These are phyloP conservation scores for Leptinotarsa haldemani DNA, from an alignment of 2,888 invertebrate species.

Conservation along the genomic window DNA sequence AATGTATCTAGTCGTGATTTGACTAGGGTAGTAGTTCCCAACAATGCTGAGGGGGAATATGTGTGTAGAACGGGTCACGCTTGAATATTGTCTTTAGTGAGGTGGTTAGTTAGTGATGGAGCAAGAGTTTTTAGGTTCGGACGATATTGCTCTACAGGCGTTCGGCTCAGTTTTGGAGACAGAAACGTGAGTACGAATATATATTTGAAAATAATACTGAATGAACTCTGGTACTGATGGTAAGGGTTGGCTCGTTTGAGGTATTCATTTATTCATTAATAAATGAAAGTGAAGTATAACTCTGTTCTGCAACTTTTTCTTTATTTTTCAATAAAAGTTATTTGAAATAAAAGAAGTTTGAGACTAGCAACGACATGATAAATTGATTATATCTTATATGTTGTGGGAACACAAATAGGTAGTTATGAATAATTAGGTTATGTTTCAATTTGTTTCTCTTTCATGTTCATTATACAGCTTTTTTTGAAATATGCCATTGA, in stretches of 20 bases:
- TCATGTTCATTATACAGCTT: too few relatives aligned
- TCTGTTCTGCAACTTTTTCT: not conserved
- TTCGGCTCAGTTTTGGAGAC: slow-evolving; percentile 40
- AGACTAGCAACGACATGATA: too few relatives aligned
- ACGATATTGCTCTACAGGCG: slow-evolving; percentile 40
- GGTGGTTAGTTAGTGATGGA: slow-evolving; percentile 29
- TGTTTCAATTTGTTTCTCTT: too few relatives aligned
- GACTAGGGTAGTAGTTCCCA: slow-evolving; percentile 28
- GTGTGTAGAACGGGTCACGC: not conserved
- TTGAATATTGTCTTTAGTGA: not conserved
- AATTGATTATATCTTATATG: too few relatives aligned
- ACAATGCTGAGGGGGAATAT: slow-evolving; percentile 17
- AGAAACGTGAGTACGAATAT: slow-evolving; percentile 32
- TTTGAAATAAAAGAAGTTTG: not conserved
- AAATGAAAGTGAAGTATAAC: slow-evolving; percentile 1
- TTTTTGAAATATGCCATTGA: too few relatives aligned
- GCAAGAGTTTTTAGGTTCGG: slow-evolving; percentile 40
- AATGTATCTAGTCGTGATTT: slow-evolving; percentile 10
- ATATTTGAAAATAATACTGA: too few relatives aligned
- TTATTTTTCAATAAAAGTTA: not conserved
- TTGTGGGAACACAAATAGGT: too few relatives aligned
- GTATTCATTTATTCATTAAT: slow-evolving; percentile 9
- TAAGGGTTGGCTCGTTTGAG: too few relatives aligned
- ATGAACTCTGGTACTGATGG: too few relatives aligned
- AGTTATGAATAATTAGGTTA: too few relatives aligned